Conservation (phyloP, 2,888 invertebrate genomes). For the Hypolimnas misippus region DNA sequence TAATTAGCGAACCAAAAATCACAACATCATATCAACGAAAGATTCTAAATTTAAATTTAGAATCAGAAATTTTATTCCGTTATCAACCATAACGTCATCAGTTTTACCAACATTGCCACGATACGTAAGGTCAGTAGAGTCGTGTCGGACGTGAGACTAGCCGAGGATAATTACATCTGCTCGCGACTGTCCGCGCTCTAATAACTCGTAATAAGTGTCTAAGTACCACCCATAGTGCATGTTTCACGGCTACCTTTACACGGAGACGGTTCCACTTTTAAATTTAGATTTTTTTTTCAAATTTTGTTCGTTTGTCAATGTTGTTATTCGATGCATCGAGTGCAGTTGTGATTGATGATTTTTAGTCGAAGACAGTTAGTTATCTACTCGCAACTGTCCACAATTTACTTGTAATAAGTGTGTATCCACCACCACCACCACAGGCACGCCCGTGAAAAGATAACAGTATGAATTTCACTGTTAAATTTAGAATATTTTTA, state of each 20-base stretch:
- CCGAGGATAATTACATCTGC: slow-evolving; percentile 61
- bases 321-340: too few relatives aligned
- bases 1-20: too few relatives aligned
- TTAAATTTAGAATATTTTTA: too few relatives aligned
- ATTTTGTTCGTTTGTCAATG: not conserved
- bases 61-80: not conserved
- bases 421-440: too few relatives aligned
- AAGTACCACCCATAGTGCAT: slow-evolving; percentile 56
- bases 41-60: not conserved
- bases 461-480: too few relatives aligned
- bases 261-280: slow-evolving; percentile 41
- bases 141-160: slow-evolving; percentile 41
- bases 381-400: too few relatives aligned
- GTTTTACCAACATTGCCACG: not conserved
- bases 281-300: not conserved
- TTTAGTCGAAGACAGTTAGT: too few relatives aligned
- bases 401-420: too few relatives aligned
- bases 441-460: too few relatives aligned
- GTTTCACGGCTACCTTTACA: slow-evolving; percentile 22
- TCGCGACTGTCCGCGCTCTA: slow-evolving; percentile 56
- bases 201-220: slow-evolving; percentile 61
- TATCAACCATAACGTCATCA: not conserved
- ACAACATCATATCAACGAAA: too few relatives aligned
- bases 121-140: slow-evolving; percentile 23
- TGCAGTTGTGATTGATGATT: too few relatives aligned